phyloP scores from a whole-genome alignment of 1,140 invertebrate genomes.

The Drosophila elegans region DNA sequence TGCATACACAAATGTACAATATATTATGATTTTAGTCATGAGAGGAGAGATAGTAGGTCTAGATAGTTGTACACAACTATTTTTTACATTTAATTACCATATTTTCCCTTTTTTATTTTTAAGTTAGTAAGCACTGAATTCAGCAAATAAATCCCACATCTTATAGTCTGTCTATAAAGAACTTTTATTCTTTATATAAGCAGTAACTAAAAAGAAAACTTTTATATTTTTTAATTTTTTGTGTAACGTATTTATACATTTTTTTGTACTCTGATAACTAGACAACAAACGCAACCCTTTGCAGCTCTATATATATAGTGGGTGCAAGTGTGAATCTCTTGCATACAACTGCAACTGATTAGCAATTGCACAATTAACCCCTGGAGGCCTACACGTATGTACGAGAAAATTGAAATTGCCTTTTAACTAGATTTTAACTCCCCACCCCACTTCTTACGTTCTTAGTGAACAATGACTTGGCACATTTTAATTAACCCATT shows the following conservation, averaged over 20 bases:
- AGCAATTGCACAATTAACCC: slow-evolving; percentile 43
- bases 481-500: slow-evolving; percentile 67
- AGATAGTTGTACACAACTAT: not conserved
- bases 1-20: slow-evolving; percentile 11
- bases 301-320: not conserved
- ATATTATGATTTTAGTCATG: not conserved
- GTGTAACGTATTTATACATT: no score
- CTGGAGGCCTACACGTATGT: slow-evolving; percentile 28
- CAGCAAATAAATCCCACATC: no score
- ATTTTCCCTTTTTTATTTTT: no score
- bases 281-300: no score
- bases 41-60: not conserved
- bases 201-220: no score
- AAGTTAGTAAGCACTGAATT: no score
- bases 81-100: no score
- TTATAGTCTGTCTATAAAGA: no score
- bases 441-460: not conserved
- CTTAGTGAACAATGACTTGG: slow-evolving; percentile 28
- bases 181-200: no score
- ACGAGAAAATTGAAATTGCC: slow-evolving; percentile 42
- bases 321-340: slow-evolving; percentile 3
- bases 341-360: slow-evolving; percentile 19
- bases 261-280: no score
- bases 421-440: slow-evolving; percentile 34
- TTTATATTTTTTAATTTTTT: no score